Conservation (phyloP, 2,888 invertebrate species). For the Dyspetes luteomarginatus region DNA sequence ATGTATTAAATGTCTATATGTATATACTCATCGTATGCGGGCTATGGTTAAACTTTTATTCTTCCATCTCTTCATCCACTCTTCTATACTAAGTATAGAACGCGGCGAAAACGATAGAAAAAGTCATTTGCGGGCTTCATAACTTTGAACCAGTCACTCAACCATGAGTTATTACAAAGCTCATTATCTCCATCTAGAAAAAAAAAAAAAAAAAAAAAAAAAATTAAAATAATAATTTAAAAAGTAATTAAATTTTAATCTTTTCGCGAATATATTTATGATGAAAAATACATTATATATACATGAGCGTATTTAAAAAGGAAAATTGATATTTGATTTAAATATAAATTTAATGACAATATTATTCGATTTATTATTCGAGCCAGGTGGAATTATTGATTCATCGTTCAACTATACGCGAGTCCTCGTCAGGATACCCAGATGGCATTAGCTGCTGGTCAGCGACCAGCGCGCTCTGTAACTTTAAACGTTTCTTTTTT, state of each 20-base stretch:
- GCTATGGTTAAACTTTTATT: constrained; percentile 9
- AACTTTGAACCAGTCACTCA: constrained; percentile 20
- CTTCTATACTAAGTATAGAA: neutral
- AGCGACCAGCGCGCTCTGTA: constrained; percentile 33
- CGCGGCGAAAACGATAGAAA: constrained; percentile 26
- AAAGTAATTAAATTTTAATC: too few species aligned
- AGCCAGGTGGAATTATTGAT: constrained; percentile 64
- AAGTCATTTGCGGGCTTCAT: constrained; percentile 34
- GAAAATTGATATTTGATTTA: neutral
- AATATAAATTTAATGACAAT: neutral
- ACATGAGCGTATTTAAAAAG: too few species aligned
- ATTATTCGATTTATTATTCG: constrained; percentile 3
- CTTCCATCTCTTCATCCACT: neutral
- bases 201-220: too few species aligned
- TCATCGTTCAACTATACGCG: constrained; percentile 19
- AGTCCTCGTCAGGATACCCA: constrained; percentile 54
- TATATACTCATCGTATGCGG: neutral
- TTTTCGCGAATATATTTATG: too few species aligned
- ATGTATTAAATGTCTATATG: constrained; percentile 5
- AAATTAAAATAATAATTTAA: too few species aligned
- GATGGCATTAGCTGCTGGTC: constrained; percentile 57
- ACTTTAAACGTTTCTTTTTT: constrained; percentile 7
- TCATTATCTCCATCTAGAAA: constrained; percentile 39
- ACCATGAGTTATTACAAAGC: constrained; percentile 21
- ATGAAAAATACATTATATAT: too few species aligned